phyloP scores from a whole-genome alignment of 1,140 invertebrate species.

The Calephelis virginiensis region DNA sequence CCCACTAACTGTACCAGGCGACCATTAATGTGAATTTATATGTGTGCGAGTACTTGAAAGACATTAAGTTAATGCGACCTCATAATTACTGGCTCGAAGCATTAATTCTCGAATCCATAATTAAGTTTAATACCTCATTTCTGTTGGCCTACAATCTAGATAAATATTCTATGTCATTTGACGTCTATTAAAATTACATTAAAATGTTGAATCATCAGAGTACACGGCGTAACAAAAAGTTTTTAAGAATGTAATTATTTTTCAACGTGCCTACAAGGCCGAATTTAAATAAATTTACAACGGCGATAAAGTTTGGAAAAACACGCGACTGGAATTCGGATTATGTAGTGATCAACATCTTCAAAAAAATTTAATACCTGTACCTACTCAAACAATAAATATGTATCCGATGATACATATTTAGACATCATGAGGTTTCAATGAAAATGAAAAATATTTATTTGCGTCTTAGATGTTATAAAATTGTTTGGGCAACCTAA shows the following conservation, averaged over 20 bases:
- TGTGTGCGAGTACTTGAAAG: conserved; percentile 62
- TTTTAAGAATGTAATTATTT: conserved; percentile 33
- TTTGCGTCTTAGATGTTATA: too few species aligned
- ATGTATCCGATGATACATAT: too few species aligned
- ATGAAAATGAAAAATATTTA: too few species aligned
- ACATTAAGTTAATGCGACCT: conserved; percentile 76
- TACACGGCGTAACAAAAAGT: conserved; percentile 38
- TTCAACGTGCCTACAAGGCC: conserved; percentile 31
- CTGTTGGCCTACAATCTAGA: conserved; percentile 72
- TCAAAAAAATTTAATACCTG: too few species aligned
- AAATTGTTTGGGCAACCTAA: too few species aligned
- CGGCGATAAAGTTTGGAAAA: conserved; percentile 22
- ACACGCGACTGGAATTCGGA: conserved; percentile 19
- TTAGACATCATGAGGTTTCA: too few species aligned
- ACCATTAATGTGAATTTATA: conserved; percentile 49
- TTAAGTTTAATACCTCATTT: conserved; percentile 76
- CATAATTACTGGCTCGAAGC: conserved; percentile 73
- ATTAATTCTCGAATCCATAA: conserved; percentile 77
- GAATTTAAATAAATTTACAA: conserved; percentile 35
- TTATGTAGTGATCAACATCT: neutral
- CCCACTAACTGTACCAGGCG: conserved; percentile 40
- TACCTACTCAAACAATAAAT: too few species aligned
- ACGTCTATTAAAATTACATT: conserved; percentile 67
- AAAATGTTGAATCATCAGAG: conserved; percentile 57
- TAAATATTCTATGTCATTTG: conserved; percentile 70